phyloP scores from a whole-genome alignment of 2,113 vertebrate species.

The Grammomys dolichurus region DNA sequence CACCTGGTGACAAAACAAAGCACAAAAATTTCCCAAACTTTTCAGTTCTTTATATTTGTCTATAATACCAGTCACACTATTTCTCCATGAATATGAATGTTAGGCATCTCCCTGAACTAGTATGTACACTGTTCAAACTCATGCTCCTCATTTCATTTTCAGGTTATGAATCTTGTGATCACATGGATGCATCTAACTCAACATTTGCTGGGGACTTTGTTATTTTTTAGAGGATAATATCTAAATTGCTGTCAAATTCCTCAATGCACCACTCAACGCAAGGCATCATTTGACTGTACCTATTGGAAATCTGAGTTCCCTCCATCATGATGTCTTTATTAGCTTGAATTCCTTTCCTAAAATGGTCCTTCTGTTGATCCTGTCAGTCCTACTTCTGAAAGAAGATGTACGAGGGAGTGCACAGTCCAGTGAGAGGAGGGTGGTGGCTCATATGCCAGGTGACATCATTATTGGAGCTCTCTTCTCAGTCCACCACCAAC shows the following conservation, averaged over 20 bases:
- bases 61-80: neutral
- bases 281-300: slow-evolving; percentile 68
- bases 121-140: neutral
- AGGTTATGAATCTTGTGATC: slow-evolving; percentile 87
- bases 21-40: neutral
- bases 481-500: slow-evolving; percentile 99
- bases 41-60: neutral
- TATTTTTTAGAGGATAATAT: slow-evolving; percentile 77
- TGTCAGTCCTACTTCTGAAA: slow-evolving; percentile 87
- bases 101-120: neutral
- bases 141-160: slow-evolving; percentile 70
- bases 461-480: slow-evolving; percentile 98
- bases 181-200: slow-evolving; percentile 69
- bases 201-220: slow-evolving; percentile 73
- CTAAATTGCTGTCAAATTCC: slow-evolving; percentile 74
- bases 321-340: slow-evolving; percentile 87
- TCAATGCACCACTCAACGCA: slow-evolving; percentile 57
- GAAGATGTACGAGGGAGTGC: slow-evolving; percentile 89
- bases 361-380: slow-evolving; percentile 91
- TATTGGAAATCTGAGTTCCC: slow-evolving; percentile 49
- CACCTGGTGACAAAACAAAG: neutral
- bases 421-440: slow-evolving; percentile 94
- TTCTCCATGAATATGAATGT: neutral
- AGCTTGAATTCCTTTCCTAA: slow-evolving; percentile 88
- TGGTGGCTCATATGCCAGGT: slow-evolving; percentile 96